phyloP scores from a whole-genome alignment of 1,140 invertebrate genomes.

The Sweltsa coloradensis region DNA sequence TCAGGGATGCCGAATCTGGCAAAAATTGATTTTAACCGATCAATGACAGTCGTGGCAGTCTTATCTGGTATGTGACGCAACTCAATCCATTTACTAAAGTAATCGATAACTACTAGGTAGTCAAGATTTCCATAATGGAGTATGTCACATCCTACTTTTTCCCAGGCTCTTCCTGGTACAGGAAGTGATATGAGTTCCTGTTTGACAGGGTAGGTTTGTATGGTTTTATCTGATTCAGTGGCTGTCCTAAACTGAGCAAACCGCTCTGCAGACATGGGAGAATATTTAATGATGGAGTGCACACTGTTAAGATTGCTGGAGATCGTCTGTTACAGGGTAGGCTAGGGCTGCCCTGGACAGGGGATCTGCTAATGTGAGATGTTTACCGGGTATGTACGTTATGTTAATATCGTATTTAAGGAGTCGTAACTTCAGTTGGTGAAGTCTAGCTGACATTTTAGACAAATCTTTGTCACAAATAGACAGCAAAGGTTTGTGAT shows the following conservation, averaged over 20 bases:
- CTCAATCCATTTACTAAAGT: no score
- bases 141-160: constrained; percentile 17
- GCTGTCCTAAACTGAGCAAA: not conserved
- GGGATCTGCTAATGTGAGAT: constrained; percentile 1
- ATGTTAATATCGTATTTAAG: constrained; percentile 25
- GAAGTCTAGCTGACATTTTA: constrained; percentile 27
- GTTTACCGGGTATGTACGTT: constrained; percentile 12
- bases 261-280: not conserved
- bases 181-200: not conserved
- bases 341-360: not conserved
- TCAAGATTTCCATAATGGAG: no score
- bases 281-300: not conserved
- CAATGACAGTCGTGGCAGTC: no score
- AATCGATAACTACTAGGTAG: no score
- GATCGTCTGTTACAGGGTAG: not conserved
- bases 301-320: not conserved
- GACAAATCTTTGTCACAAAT: constrained; percentile 29
- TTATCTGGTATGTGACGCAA: no score
- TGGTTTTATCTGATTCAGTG: not conserved
- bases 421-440: constrained; percentile 30
- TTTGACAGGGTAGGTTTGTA: not conserved
- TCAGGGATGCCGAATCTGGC: no score
- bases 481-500: constrained; percentile 31
- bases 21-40: no score
- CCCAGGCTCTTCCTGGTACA: not conserved